Base-by-base conservation (phyloP, 2,113 vertebrate species). In the Paraplagusia blochii region DNA sequence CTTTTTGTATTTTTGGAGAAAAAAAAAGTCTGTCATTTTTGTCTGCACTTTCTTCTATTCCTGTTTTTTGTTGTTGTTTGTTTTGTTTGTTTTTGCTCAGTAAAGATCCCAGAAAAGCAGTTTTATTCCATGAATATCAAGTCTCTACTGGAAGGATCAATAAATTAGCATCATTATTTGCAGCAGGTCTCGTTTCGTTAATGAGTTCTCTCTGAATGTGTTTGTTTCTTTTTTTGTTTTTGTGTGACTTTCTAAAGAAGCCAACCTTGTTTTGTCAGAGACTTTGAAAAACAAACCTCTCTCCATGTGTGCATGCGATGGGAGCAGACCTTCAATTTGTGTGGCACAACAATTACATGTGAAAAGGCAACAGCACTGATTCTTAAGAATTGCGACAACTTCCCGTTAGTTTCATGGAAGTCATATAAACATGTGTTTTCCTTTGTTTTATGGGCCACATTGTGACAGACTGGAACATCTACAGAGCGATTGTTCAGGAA, bases 71-170 rank as follows among this genome's bases (percentile, higher is more conserved):
- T 67, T 50, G 68, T 81, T 74, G 50, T 62, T 72, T 68, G 45
- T 66, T 53, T 67, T 50, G 68, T 81, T 74, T 81, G 80, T 74
- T 85, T 92, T 85, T 80, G 82, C 85, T 86, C 77, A 72, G 89
- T 93, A 91, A 79, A 93, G 92, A 88, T 90, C 85, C 88, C 82
- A 84, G 85, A 91, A 94, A 88, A 86, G 83, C 92, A 93, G 91
- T 93, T 95, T 95, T 96, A 95, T 94, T 95, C 93, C 90, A 91
- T 92, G 92, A 92, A 90, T 94, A 92, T 91, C 84, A 91, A 89
- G 90, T 92, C 91, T 95, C 92, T 94, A 93, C 92, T 95, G 93
- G 92, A 95, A 94, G 86, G 93, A 93, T 93, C 92, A 93, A 96
- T 97, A 95, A 95, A 96, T 90, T 86, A 91, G 86, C 93, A 91